A percentile compares a stretch with the other conserved stretches of the same genome.
phyloP scores from a whole-genome alignment of 2,888 invertebrate species.

The Cerastoderma edule region DNA sequence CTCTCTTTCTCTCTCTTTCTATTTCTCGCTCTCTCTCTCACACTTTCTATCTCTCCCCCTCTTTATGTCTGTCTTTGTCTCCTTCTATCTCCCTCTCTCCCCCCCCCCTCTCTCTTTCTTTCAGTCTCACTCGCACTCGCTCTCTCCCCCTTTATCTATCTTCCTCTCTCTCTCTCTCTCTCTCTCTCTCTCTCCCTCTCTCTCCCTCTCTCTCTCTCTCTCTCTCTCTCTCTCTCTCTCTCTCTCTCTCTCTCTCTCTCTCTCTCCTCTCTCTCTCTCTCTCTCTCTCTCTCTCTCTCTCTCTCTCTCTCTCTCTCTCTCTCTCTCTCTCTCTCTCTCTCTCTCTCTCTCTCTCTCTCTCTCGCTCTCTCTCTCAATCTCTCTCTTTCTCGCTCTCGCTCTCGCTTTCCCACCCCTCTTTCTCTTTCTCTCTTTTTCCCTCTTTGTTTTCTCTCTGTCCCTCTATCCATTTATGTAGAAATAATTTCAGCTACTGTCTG shows the following conservation, averaged over 20 bases:
- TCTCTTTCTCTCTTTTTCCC: conserved; percentile 1
- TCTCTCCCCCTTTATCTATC: not conserved
- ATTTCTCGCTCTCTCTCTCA: not conserved
- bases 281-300: not conserved
- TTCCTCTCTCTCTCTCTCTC: not conserved
- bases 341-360: not conserved
- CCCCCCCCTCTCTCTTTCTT: not conserved
- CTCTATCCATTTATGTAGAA: not conserved
- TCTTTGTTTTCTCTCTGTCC: not conserved
- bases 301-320: not conserved
- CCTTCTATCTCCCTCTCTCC: not conserved
- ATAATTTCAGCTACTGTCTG: too few species aligned
- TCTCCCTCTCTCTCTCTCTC: not conserved
- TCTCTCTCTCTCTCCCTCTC: not conserved
- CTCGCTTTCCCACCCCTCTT: not conserved
- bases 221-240: not conserved
- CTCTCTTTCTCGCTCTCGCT: not conserved
- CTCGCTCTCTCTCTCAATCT: not conserved
- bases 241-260: not conserved
- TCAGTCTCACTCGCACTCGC: too few species aligned
- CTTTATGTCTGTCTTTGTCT: not conserved
- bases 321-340: not conserved
- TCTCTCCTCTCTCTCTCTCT: not conserved
- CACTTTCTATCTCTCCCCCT: not conserved
- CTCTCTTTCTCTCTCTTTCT: too few species aligned